These are phyloP conservation scores for Lepidochitona cinerea DNA, from an alignment of 2,888 invertebrate genomes.

Conservation along the genomic window DNA sequence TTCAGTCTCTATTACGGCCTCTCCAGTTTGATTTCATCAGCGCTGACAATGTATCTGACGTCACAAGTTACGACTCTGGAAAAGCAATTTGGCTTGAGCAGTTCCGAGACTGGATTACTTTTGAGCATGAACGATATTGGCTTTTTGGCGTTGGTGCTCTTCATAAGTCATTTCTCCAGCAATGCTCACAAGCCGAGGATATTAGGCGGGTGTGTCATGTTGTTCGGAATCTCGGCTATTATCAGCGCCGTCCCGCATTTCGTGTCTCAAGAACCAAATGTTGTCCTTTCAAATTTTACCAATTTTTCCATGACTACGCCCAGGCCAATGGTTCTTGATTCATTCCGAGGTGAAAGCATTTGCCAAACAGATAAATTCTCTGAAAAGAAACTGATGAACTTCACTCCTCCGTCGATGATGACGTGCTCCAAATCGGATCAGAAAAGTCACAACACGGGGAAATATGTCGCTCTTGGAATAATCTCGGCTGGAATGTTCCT, in stretches of 20 bases:
- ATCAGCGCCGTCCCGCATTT: constrained; percentile 32
- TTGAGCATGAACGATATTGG: constrained; percentile 63
- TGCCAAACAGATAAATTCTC: background rate
- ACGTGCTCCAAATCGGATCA: background rate
- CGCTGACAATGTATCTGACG: constrained; percentile 40
- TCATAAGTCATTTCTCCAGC: constrained; percentile 31
- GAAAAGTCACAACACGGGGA: background rate
- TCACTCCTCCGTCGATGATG: background rate
- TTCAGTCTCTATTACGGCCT: constrained; percentile 36
- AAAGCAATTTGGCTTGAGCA: constrained; percentile 56
- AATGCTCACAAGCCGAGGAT: constrained; percentile 32
- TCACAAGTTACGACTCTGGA: constrained; percentile 59
- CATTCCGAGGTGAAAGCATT: background rate
- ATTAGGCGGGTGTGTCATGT: constrained; percentile 20
- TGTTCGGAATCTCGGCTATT: constrained; percentile 21
- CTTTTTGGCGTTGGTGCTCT: constrained; percentile 35
- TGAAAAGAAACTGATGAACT: background rate
- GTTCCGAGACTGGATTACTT: constrained; percentile 53
- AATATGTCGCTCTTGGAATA: background rate
- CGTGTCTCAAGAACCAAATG: constrained; percentile 5
- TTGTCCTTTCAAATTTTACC: background rate
- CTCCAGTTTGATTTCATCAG: constrained; percentile 37
- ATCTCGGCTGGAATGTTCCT: background rate
- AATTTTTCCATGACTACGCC: background rate
- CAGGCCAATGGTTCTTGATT: background rate